phyloP scores from a whole-genome alignment of 2,888 invertebrate genomes.

The Ypsolopha scabrella region DNA sequence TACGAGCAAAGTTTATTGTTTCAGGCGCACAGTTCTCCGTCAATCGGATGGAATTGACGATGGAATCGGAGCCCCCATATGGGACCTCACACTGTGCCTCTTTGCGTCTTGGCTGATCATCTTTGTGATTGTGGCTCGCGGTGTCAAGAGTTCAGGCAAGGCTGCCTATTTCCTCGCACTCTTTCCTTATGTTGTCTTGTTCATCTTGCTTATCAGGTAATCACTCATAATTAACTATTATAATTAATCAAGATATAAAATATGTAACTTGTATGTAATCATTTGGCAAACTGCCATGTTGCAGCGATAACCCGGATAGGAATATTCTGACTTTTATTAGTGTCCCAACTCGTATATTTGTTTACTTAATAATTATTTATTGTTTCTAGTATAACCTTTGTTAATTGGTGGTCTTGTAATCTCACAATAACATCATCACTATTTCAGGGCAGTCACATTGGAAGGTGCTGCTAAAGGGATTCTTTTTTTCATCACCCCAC shows the following conservation, averaged over 20 bases:
- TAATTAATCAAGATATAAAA: too few relatives aligned
- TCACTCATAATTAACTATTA: constrained; percentile 1
- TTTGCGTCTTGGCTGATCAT: constrained; percentile 77
- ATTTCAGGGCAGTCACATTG: constrained; percentile 69
- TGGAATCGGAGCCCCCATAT: constrained; percentile 68
- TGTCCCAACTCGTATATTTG: too few relatives aligned
- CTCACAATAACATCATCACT: neutral
- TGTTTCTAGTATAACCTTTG: neutral
- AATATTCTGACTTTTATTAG: too few relatives aligned
- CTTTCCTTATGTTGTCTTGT: constrained; percentile 84
- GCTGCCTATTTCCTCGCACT: constrained; percentile 89
- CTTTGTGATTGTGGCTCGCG: constrained; percentile 77
- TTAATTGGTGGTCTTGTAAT: too few relatives aligned
- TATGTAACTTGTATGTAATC: too few relatives aligned
- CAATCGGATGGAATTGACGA: constrained; percentile 34
- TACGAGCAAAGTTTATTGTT: constrained; percentile 7
- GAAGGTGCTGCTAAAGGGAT: constrained; percentile 82
- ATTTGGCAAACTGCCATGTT: too few relatives aligned
- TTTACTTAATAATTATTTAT: neutral
- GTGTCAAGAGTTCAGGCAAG: constrained; percentile 84
- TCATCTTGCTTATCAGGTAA: constrained; percentile 76
- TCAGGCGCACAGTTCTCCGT: constrained; percentile 30
- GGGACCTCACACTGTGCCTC: constrained; percentile 76
- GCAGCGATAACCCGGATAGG: too few relatives aligned
- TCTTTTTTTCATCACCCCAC: constrained; percentile 81